Base-by-base conservation (phyloP, 2,797 vertebrate species). In the Manis javanica region DNA sequence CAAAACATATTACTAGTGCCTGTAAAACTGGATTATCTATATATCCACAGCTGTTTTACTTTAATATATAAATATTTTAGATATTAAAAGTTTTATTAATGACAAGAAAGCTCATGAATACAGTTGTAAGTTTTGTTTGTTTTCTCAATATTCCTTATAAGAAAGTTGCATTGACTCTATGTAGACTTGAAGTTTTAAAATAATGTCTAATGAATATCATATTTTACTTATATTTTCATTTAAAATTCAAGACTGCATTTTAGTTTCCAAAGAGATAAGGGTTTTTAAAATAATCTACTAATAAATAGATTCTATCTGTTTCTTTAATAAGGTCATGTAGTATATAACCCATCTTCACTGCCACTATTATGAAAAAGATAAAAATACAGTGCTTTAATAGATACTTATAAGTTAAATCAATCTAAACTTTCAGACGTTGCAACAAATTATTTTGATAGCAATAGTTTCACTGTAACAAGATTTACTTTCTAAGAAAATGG, bases 51-150 rank as follows among this genome's bases (percentile, higher is more conserved):
- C 18, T 66, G 49, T 90, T 83, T 84, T 74, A 79, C 37, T 88
- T 81, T 88, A 90, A 74, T 66, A 61, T 1, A 77, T 82, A 8
- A 71, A 86, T 92, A 91, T 64, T 55, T 64, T 74, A 84, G n/a
- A 64, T 87, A 93, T 51, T 72, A 93, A 90, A 81, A 8, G 2
- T 75, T 89, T 95, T 75, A 77, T 88, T 93, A 82, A 82, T 46
- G 7, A 93, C 39, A 96, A 63, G n/a, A 78, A 82, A 94, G 10
- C 7, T 34, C 21, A 23, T 79, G 15, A 93, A 63, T 64, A 39
- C 61, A 86, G 23, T 64, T 51, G 39, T 69, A 69, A 42, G 10
- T 46, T 71, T 89, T 64, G 3, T 49, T 82, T 59, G 0, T 51
- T 78, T 88, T 81, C 68, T 82, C 39, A 77, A 64, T 79, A 77